Evolutionary conservation across 2,888 invertebrate species (phyloP), one percentile per base, ranked within the genome.

Genomic region (Balanococcus diminutus): DNA sequence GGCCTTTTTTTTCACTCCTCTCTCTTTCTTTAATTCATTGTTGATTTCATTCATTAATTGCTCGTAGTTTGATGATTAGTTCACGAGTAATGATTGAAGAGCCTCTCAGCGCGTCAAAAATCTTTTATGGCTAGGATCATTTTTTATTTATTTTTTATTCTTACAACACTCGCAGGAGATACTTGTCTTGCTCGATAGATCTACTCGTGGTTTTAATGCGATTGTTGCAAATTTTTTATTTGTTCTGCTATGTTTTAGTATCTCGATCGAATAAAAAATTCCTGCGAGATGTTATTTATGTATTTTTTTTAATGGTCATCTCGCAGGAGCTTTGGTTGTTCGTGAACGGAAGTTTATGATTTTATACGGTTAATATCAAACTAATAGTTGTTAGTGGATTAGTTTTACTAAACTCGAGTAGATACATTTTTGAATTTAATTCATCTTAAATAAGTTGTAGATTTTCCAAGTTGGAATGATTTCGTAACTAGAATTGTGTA

Each of bases 1-100:
- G 16, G 16, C 42, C 42, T 42, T 16, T 19, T 46, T 46, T 39
- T 39, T 81, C 19, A 39, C 32, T 36, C n/a, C 75, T 28, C 28
- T n/a, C 32, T 39, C 36, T 39, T 39, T 81, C 81, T 72, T 28
- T 22, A 36, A 22, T 81, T 82, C 42, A 82, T 46, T 82, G 81
- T 82, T 82, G 72, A 31, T 72, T 46, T 82, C 81, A 82, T 82
- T 82, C 81, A 82, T 82, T 82, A 82, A 46, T 46, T 82, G 42
- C 46, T 42, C 81, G 81, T 46, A 82, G 39, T 82, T 82, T 46
- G 81, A 82, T 82, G 81, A 82, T 82, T 82, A 82, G 81, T 82
- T 82, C 81, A 46, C 25, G 9, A 82, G 81, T 82, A 39, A 82
- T 82, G 81, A 82, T 82, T 46, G 22, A 82, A 46, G 81, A 46